Conservation (phyloP, 2,888 invertebrate species). For the Epistrophe eligans region DNA sequence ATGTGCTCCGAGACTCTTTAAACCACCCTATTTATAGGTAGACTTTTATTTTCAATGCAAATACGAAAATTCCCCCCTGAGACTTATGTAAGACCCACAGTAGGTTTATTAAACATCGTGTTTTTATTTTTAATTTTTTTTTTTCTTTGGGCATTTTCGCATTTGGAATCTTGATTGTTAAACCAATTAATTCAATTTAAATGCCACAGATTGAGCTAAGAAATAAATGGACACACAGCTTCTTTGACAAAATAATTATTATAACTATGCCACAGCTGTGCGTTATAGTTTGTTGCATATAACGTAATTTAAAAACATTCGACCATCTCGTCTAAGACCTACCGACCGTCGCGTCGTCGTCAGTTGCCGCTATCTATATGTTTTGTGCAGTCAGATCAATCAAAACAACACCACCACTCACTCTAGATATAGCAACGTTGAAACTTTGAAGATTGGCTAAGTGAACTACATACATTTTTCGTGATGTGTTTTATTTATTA, state of each 20-base stretch:
- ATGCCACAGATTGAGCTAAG: slow-evolving; percentile 44
- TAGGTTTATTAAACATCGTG: background rate
- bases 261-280: slow-evolving; percentile 40
- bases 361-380: background rate
- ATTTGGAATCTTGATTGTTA: slow-evolving; percentile 54
- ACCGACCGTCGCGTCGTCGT: background rate
- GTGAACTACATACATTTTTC: slow-evolving; percentile 23
- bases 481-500: slow-evolving; percentile 20
- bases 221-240: slow-evolving; percentile 10
- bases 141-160: slow-evolving; percentile 13
- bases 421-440: background rate
- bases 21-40: background rate
- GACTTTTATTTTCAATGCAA: background rate
- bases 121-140: background rate
- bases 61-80: background rate
- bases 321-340: background rate
- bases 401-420: slow-evolving; percentile 43
- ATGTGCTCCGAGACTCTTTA: background rate
- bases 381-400: slow-evolving; percentile 49
- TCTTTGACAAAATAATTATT: slow-evolving; percentile 60
- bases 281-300: slow-evolving; percentile 21
- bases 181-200: slow-evolving; percentile 71
- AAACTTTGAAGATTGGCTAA: slow-evolving; percentile 1
- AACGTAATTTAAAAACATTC: slow-evolving; percentile 1
- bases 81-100: slow-evolving; percentile 35